Evolutionary conservation across 2,888 invertebrate species (phyloP), one percentile per base, ranked within the genome.

Genomic region (Lepetodrilus schrolli): DNA sequence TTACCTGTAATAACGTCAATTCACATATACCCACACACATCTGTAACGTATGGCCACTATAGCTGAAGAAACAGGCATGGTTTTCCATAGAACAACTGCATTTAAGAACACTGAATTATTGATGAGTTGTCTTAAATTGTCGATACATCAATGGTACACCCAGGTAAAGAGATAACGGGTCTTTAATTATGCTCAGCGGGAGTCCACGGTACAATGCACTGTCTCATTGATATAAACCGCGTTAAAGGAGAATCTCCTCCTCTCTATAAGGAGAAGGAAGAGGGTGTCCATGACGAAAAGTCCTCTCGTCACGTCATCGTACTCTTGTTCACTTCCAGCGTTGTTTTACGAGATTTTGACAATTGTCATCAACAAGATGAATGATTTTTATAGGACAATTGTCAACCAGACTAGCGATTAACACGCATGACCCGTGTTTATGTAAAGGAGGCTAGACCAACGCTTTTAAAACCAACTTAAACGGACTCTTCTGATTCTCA

Each of bases 111-210:
- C 30, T n/a, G 2, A 58, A 58, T 58, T 58, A 58, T 58, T 58
- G 58, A 58, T 58, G 34, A 58, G 17, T 30, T 23, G 23, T 58
- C 30, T 13, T n/a, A n/a, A 17, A n/a, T 58, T 58, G 30, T 58
- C 30, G 58, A 58, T 58, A 58, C 30, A 58, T 58, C 58, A 26
- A 58, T 58, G 34, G n/a, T 5, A 58, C 58, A 58, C 23, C 58
- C 30, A 58, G 30, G 17, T n/a, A 13, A 5, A 17, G 58, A 7
- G 58, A 58, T 30, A 58, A 58, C 58, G 10, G 17, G 26, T 30
- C 58, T n/a, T n/a, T 34, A 58, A 58, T 58, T 58, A 34, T 26
- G 17, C 58, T 30, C 30, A 58, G 58, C 13, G 7, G 58, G 58
- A 17, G 58, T 3, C 13, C 34, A 8, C 26, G 23, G 21, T 13